These are phyloP conservation scores for Caerostris darwini DNA, from an alignment of 1,140 invertebrate genomes.

Conservation along the genomic window DNA sequence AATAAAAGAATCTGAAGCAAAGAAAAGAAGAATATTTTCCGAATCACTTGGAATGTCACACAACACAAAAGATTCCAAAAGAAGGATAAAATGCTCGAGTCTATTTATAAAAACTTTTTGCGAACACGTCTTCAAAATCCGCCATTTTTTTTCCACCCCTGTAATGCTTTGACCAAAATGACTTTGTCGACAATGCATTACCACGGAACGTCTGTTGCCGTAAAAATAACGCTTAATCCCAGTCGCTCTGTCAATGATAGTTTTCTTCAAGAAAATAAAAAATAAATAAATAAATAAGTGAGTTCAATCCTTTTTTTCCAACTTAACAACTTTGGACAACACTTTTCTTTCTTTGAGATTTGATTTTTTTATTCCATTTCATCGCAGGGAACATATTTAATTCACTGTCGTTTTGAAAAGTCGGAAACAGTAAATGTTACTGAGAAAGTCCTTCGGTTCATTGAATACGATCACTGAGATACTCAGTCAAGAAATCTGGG, in stretches of 20 bases:
- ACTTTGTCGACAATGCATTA: neutral
- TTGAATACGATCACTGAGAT: neutral
- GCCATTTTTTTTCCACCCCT: neutral
- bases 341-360: neutral
- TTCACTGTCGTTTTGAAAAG: neutral
- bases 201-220: neutral
- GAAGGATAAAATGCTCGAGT: neutral
- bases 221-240: neutral
- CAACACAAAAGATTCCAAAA: neutral
- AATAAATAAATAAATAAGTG: neutral
- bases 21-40: neutral
- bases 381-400: neutral
- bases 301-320: neutral
- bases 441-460: neutral
- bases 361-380: neutral
- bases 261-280: neutral
- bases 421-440: neutral
- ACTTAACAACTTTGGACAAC: neutral
- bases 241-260: neutral
- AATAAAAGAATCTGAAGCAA: neutral
- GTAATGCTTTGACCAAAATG: neutral
- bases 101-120: neutral
- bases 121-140: neutral
- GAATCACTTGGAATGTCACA: neutral
- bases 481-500: neutral